A percentile compares a stretch with the other conserved stretches of the same genome.
Evolutionary conservation across 2,797 vertebrate genomes (phyloP).

Genomic region (Spinus pinus): DNA sequence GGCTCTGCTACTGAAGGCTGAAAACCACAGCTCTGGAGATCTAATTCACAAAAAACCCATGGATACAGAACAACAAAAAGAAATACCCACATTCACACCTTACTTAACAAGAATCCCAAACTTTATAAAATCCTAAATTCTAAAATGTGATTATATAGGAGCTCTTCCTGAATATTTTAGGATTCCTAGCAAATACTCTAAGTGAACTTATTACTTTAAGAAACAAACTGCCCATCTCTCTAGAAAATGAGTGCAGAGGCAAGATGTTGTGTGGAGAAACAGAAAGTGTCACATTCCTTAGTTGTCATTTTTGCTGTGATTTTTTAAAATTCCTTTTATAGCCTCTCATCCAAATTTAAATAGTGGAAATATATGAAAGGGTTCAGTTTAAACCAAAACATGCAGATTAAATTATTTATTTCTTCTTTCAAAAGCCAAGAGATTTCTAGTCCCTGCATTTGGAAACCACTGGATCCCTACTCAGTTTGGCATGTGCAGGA

Average conservation of each 20-base stretch:
- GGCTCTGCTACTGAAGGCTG: background rate
- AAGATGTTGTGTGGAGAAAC: background rate
- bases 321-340: background rate
- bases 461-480: background rate
- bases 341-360: background rate
- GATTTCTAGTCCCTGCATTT: background rate
- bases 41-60: background rate
- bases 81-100: background rate
- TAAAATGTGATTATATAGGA: background rate
- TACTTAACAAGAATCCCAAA: background rate
- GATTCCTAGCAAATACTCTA: background rate
- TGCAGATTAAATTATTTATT: background rate
- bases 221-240: background rate
- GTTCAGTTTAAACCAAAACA: background rate
- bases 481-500: background rate
- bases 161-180: background rate
- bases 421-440: background rate
- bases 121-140: background rate
- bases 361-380: background rate
- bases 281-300: background rate
- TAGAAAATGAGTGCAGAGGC: background rate
- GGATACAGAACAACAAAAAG: background rate
- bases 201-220: background rate
- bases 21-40: background rate
- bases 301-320: background rate